Conservation (phyloP, 1,140 invertebrate species). For the Calephelis virginiensis region DNA sequence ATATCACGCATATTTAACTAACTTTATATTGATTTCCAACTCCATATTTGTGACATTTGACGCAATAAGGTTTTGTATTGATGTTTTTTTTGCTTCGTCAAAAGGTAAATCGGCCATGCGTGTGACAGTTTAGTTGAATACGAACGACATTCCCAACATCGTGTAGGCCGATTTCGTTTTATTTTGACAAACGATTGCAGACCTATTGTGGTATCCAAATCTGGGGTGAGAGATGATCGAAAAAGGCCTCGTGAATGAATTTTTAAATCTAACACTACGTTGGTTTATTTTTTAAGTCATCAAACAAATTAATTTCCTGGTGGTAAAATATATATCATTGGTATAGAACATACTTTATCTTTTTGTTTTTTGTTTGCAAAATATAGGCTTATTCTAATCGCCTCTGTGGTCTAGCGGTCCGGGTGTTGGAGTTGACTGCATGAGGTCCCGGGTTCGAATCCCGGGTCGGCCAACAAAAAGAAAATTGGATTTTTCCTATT, state of each 20-base stretch:
- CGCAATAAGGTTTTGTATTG: background rate
- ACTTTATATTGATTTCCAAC: background rate
- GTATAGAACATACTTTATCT: too few relatives aligned
- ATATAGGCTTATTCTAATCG: too few relatives aligned
- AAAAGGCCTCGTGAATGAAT: conserved; percentile 34
- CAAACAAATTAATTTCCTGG: too few relatives aligned
- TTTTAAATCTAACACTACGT: background rate
- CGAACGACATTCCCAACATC: conserved; percentile 51
- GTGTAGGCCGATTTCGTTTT: conserved; percentile 61
- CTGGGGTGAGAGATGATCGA: conserved; percentile 55
- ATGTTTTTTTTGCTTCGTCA: conserved; percentile 22
- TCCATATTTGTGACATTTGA: background rate
- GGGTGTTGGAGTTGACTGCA: too few relatives aligned
- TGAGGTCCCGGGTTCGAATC: too few relatives aligned
- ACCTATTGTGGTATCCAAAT: conserved; percentile 64
- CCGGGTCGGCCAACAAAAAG: too few relatives aligned
- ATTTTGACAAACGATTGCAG: conserved; percentile 68
- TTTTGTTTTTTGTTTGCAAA: too few relatives aligned
- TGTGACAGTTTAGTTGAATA: conserved; percentile 43
- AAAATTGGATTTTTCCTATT: too few relatives aligned
- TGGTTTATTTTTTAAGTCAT: too few relatives aligned
- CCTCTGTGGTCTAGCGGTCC: too few relatives aligned
- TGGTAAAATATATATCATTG: too few relatives aligned
- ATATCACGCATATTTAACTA: background rate
- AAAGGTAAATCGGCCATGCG: conserved; percentile 36